Percentiles rank a stretch among this genome's conserved stretches.
These are phyloP conservation scores for Genyomyrus donnyi DNA, from an alignment of 2,113 vertebrate genomes.

Conservation along the genomic window DNA sequence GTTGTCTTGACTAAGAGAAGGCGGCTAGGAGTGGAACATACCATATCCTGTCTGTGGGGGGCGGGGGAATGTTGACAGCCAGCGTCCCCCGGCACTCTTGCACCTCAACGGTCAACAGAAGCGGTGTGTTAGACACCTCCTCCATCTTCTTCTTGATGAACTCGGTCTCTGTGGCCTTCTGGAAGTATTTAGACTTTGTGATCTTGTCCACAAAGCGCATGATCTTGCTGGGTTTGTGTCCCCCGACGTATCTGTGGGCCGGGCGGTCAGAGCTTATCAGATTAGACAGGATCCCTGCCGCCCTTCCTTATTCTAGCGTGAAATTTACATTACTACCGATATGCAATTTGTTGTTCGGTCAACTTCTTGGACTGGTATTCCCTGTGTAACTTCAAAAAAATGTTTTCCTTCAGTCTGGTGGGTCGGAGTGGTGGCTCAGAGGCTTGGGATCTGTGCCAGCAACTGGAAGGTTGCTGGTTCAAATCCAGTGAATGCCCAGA, in stretches of 20 bases:
- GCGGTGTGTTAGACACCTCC: constrained; percentile 93
- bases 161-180: constrained; percentile 96
- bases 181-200: constrained; percentile 97
- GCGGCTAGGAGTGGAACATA: constrained; percentile 42
- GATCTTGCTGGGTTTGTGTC: constrained; percentile 92
- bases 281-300: neutral
- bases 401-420: neutral
- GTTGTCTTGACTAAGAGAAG: neutral
- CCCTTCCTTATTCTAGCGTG: no score
- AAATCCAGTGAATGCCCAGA: no score
- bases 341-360: neutral
- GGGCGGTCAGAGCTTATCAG: neutral
- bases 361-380: neutral
- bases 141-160: constrained; percentile 99
- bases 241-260: constrained; percentile 73
- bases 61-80: constrained; percentile 93
- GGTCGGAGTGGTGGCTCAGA: no score
- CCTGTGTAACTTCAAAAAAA: neutral
- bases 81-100: constrained; percentile 87
- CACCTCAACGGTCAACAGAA: constrained; percentile 93
- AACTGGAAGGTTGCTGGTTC: no score
- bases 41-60: constrained; percentile 96
- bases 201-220: constrained; percentile 99
- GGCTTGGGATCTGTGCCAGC: no score
- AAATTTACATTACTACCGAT: neutral